These are phyloP conservation scores for Campaea margaritaria DNA, from an alignment of 2,888 invertebrate species.

Conservation along the genomic window DNA sequence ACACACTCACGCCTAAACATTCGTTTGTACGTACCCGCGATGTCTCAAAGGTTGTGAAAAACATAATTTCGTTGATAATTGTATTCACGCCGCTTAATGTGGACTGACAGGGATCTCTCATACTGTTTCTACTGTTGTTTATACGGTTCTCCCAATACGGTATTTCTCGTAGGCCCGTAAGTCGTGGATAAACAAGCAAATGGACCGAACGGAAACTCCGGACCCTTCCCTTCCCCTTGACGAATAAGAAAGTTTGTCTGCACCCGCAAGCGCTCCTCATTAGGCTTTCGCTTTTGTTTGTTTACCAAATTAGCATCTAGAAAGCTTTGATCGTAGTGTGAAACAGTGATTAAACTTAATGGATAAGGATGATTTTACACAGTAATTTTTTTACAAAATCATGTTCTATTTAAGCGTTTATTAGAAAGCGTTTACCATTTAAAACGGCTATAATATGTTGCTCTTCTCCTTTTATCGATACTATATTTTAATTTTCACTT, in stretches of 20 bases:
- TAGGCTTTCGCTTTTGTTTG: slow-evolving; percentile 81
- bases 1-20: no score
- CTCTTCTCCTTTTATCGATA: no score
- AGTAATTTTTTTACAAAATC: no score
- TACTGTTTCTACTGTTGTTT: slow-evolving; percentile 9
- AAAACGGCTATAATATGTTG: no score
- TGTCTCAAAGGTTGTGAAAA: no score
- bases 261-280: slow-evolving; percentile 75
- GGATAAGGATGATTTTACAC: neutral
- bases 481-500: no score
- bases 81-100: no score
- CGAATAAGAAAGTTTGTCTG: slow-evolving; percentile 81
- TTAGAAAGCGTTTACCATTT: no score
- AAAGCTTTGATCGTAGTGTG: slow-evolving; percentile 49
- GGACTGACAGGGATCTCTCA: neutral
- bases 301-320: slow-evolving; percentile 80
- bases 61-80: no score
- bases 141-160: slow-evolving; percentile 25
- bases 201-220: slow-evolving; percentile 79
- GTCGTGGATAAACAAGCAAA: slow-evolving; percentile 81
- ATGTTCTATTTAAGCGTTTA: no score
- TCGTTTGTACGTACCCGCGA: no score
- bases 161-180: slow-evolving; percentile 54
- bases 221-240: slow-evolving; percentile 59
- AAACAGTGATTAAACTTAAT: slow-evolving; percentile 13